phyloP scores from a whole-genome alignment of 2,113 vertebrate species.

The Pogonocichla stellata region DNA sequence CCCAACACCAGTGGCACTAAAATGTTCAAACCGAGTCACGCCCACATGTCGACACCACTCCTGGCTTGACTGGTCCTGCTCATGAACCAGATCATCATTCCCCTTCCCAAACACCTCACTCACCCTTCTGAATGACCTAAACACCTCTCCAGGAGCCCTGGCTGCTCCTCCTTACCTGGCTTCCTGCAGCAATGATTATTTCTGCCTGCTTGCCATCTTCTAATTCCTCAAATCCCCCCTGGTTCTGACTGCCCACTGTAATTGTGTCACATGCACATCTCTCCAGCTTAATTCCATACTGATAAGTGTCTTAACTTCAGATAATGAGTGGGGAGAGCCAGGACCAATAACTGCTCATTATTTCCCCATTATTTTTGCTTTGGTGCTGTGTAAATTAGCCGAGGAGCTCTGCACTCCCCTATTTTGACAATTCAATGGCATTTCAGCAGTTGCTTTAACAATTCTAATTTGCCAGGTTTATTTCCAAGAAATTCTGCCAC shows the following conservation, averaged over 20 bases:
- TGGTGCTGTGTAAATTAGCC: slow-evolving; percentile 64
- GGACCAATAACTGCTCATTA: slow-evolving; percentile 62
- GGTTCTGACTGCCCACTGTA: neutral
- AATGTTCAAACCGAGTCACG: too few relatives aligned
- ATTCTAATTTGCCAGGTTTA: slow-evolving; percentile 61
- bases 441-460: slow-evolving; percentile 63
- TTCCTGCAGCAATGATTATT: neutral
- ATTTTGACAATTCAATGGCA: slow-evolving; percentile 67
- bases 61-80: rapidly evolving
- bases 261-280: neutral
- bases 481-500: slow-evolving; percentile 56
- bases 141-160: neutral
- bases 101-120: neutral
- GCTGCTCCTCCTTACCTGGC: neutral
- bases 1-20: neutral
- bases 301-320: slow-evolving; percentile 53
- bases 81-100: rapidly evolving
- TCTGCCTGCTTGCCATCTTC: neutral
- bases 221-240: neutral
- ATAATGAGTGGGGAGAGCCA: slow-evolving; percentile 39
- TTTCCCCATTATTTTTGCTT: slow-evolving; percentile 69
- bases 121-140: rapidly evolving
- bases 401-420: slow-evolving; percentile 49
- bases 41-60: rapidly evolving
- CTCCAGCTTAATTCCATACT: slow-evolving; percentile 10